A percentile compares a stretch with the other conserved stretches of the same genome.
These are phyloP conservation scores for Engraulis encrasicolus DNA, from an alignment of 2,113 vertebrate genomes.

Conservation along the genomic window DNA sequence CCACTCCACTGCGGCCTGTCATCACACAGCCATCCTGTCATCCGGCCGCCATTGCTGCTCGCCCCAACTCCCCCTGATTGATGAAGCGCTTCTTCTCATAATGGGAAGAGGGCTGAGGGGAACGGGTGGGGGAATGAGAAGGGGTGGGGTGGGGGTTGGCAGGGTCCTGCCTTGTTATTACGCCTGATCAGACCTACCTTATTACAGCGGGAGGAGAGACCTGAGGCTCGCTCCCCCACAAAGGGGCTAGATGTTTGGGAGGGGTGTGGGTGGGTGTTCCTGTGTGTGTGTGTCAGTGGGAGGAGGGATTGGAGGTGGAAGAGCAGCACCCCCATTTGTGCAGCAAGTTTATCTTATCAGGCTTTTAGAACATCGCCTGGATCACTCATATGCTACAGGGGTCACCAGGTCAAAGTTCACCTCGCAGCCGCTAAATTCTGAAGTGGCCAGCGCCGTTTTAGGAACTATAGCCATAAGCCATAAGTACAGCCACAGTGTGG, in stretches of 20 bases:
- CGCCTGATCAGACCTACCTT: conserved; percentile 67
- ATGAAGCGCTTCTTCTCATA: conserved; percentile 72
- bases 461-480: not conserved
- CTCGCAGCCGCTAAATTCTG: not conserved
- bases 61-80: conserved; percentile 64
- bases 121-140: conserved; percentile 58
- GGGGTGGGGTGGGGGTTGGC: no score
- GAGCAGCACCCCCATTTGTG: not conserved
- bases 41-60: conserved; percentile 28
- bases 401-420: conserved; percentile 53
- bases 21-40: conserved; percentile 63
- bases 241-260: not conserved
- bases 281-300: not conserved
- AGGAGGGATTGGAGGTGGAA: not conserved
- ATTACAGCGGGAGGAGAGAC: conserved; percentile 11
- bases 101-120: conserved; percentile 68
- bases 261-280: not conserved
- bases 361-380: not conserved
- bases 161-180: conserved; percentile 72
- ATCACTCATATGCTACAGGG: not conserved
- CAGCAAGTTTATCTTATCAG: not conserved
- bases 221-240: not conserved
- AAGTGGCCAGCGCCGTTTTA: not conserved
- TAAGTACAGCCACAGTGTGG: not conserved
- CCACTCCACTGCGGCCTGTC: conserved; percentile 58